Evolutionary conservation across 2,113 vertebrate species (phyloP).

Genomic region (Coryphaenoides rupestris): DNA sequence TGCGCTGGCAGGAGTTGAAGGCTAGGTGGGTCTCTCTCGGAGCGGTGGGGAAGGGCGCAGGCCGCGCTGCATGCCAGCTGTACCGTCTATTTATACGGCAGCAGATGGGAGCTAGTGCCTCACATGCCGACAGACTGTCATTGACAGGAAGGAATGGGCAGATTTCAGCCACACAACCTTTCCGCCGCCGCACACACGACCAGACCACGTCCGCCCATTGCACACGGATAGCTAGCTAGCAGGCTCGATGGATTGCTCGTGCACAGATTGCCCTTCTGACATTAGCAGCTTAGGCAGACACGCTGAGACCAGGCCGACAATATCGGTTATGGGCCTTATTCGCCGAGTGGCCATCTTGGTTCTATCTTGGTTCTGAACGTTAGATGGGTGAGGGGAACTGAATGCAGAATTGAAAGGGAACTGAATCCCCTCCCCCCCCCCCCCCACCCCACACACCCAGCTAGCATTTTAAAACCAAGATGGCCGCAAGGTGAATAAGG

Average conservation of each 20-base stretch:
- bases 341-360: no score
- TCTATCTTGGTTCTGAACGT: no score
- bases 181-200: slow-evolving; percentile 39
- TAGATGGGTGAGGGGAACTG: no score
- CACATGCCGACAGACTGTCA: slow-evolving; percentile 69
- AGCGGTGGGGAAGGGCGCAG: slow-evolving; percentile 43
- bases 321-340: no score
- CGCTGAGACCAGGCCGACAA: slow-evolving; percentile 40
- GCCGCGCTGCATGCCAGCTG: slow-evolving; percentile 58
- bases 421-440: no score
- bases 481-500: slow-evolving; percentile 8
- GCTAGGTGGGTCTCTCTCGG: slow-evolving; percentile 21
- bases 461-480: no score
- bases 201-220: slow-evolving; percentile 33
- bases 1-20: neutral
- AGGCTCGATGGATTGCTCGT: no score
- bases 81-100: slow-evolving; percentile 72
- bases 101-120: slow-evolving; percentile 72
- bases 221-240: slow-evolving; percentile 30
- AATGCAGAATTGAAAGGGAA: no score
- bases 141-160: slow-evolving; percentile 73
- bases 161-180: slow-evolving; percentile 67
- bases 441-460: no score
- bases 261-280: slow-evolving; percentile 39
- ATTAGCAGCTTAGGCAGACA: slow-evolving; percentile 40